These are phyloP conservation scores for Ichneumon xanthorius DNA, from an alignment of 2,888 invertebrate species.

Conservation along the genomic window DNA sequence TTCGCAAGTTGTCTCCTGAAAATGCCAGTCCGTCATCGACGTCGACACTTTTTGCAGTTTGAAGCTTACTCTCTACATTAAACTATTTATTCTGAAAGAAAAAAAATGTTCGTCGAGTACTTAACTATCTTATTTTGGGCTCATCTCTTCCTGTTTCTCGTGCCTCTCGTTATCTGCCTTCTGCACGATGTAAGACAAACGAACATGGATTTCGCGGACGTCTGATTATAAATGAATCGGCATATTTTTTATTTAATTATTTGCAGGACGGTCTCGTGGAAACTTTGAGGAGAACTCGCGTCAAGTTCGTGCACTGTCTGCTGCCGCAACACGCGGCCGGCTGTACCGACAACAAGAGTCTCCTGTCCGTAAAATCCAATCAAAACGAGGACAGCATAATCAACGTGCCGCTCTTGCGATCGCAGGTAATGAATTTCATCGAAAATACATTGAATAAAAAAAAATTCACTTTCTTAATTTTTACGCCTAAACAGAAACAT, in stretches of 20 bases:
- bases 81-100: neutral
- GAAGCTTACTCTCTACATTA: neutral
- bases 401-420: constrained; percentile 94
- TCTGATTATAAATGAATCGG: neutral
- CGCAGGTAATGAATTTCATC: constrained; percentile 88
- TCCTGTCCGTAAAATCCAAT: constrained; percentile 85
- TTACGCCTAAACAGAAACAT: no score
- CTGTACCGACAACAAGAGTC: constrained; percentile 86
- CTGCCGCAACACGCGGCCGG: constrained; percentile 93
- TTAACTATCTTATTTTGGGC: constrained; percentile 33
- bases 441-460: neutral
- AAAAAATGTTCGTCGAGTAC: constrained; percentile 37
- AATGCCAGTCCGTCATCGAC: constrained; percentile 27
- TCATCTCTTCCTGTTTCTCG: constrained; percentile 45
- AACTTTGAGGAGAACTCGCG: constrained; percentile 93
- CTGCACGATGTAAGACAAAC: constrained; percentile 22
- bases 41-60: constrained; percentile 20
- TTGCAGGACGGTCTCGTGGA: constrained; percentile 95
- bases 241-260: constrained; percentile 36
- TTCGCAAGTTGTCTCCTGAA: neutral
- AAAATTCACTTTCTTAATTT: neutral
- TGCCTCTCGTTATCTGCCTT: constrained; percentile 31
- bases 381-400: constrained; percentile 86
- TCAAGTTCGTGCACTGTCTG: constrained; percentile 95
- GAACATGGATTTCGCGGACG: neutral